phyloP scores from a whole-genome alignment of 2,888 invertebrate genomes.

The Platycnemis pennipes region DNA sequence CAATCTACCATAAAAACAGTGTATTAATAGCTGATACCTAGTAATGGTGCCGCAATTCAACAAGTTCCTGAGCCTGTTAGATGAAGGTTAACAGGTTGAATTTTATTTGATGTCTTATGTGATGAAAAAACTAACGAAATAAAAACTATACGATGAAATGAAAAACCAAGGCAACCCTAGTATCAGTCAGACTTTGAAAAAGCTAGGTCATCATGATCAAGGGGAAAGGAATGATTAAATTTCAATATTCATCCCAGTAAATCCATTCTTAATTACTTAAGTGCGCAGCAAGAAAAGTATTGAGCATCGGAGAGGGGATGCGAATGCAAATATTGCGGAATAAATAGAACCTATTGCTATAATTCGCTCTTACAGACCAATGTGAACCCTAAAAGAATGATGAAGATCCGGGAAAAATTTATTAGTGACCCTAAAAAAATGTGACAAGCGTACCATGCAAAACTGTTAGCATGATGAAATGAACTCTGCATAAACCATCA shows the following conservation, averaged over 20 bases:
- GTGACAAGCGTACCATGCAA: no score
- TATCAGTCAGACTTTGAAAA: neutral
- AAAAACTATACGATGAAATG: neutral
- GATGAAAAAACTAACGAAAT: neutral
- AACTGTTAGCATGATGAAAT: no score
- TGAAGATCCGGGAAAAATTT: no score
- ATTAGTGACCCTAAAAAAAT: no score
- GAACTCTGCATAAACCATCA: no score
- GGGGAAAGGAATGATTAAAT: neutral
- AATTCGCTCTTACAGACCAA: no score
- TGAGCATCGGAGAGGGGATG: no score
- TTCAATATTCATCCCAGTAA: neutral
- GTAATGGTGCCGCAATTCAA: neutral
- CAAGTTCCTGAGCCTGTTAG: neutral
- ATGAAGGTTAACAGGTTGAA: neutral
- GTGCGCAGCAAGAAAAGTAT: no score
- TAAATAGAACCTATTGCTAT: no score
- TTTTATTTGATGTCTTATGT: neutral
- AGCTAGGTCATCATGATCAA: neutral
- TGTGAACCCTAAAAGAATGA: no score
- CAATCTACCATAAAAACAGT: neutral
- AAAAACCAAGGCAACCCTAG: neutral
- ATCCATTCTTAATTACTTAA: no score
- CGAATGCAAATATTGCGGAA: no score
- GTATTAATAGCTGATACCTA: neutral